Conservation (phyloP, 2,797 vertebrate genomes). For the Discoglossus pictus region DNA sequence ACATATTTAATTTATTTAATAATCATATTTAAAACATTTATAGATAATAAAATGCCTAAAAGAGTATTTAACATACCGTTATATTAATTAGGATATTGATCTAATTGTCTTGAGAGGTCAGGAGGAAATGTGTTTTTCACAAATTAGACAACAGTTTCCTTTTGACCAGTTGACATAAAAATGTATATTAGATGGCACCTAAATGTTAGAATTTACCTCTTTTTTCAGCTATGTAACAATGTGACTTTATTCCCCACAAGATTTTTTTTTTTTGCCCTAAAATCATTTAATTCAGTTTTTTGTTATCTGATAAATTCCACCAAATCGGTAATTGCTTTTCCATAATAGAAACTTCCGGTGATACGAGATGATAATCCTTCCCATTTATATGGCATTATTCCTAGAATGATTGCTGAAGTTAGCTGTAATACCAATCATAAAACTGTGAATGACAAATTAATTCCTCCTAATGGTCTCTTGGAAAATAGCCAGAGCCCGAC, state of each 20-base stretch:
- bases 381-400: background rate
- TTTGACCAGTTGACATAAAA: too few species aligned
- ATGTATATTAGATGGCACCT: too few species aligned
- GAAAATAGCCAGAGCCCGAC: background rate
- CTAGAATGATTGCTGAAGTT: background rate
- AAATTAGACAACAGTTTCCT: too few species aligned
- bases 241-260: background rate
- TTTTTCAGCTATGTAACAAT: background rate
- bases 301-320: background rate
- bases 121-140: too few species aligned
- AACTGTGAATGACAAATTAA: background rate
- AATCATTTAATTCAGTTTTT: background rate
- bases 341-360: background rate
- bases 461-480: background rate
- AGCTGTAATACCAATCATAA: constrained; percentile 2
- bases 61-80: too few species aligned
- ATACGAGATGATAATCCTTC: background rate
- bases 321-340: background rate
- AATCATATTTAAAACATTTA: too few species aligned
- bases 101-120: too few species aligned
- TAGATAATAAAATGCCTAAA: too few species aligned
- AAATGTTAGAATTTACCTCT: too few species aligned
- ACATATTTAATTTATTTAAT: too few species aligned
- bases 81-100: too few species aligned
- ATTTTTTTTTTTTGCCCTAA: background rate